Evolutionary conservation across 2,113 vertebrate genomes (phyloP).

Genomic region (Bombycilla garrulus): DNA sequence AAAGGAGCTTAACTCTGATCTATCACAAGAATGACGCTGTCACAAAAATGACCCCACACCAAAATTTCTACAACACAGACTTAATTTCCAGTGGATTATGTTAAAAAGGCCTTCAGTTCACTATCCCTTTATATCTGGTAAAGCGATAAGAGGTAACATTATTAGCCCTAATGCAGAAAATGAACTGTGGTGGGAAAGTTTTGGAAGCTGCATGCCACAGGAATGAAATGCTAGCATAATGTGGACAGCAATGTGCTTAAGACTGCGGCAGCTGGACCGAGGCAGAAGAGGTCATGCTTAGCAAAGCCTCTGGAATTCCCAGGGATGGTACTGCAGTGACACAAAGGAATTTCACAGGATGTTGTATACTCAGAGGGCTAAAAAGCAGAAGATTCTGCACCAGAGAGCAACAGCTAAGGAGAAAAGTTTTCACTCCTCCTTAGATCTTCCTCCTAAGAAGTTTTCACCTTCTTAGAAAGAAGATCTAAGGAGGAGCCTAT

Average conservation of each 20-base stretch:
- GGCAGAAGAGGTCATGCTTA: constrained; percentile 7
- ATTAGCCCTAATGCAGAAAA: background rate
- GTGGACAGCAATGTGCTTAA: background rate
- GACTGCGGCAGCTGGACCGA: background rate
- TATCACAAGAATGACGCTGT: background rate
- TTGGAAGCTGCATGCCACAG: background rate
- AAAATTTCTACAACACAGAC: background rate
- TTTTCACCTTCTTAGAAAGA: background rate
- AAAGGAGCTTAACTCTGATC: background rate
- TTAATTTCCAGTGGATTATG: background rate
- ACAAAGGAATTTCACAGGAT: background rate
- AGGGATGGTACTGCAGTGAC: background rate
- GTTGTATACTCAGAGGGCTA: background rate
- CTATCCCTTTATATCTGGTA: background rate
- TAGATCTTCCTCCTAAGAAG: too few species aligned
- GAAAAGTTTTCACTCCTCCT: background rate
- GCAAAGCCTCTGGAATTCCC: constrained; percentile 46
- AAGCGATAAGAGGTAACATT: background rate
- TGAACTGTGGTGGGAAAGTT: background rate
- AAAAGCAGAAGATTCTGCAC: background rate
- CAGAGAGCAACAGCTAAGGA: background rate
- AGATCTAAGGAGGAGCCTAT: background rate
- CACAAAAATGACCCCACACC: background rate
- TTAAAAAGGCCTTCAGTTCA: background rate
- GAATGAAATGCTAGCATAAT: background rate